Conservation (phyloP, 2,888 invertebrate species). For the Troides aeacus region DNA sequence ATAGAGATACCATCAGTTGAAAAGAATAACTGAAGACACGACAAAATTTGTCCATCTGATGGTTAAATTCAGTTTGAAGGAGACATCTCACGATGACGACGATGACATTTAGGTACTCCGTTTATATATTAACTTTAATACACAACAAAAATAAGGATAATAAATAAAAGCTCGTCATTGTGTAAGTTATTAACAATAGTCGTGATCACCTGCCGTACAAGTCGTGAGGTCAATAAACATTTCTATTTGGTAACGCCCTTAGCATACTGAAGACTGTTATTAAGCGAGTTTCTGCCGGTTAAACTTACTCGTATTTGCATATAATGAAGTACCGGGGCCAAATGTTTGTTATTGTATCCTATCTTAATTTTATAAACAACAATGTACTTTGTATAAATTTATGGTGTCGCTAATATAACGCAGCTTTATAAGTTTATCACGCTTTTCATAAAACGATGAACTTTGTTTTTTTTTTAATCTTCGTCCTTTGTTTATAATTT, state of each 20-base stretch:
- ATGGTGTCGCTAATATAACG: neutral
- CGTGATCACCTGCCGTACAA: conserved; percentile 2
- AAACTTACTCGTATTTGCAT: conserved; percentile 21
- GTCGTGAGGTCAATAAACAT: conserved; percentile 24
- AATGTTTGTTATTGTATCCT: conserved; percentile 21
- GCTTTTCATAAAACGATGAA: neutral
- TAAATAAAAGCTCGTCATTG: no score
- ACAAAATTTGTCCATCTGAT: no score
- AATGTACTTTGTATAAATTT: conserved; percentile 24
- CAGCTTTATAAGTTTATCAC: neutral
- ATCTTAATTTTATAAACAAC: conserved; percentile 20
- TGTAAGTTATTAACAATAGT: neutral
- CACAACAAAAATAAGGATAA: no score
- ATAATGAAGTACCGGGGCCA: conserved; percentile 18
- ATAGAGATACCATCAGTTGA: no score
- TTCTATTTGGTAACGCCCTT: conserved; percentile 7
- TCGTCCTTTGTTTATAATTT: no score
- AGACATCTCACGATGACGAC: no score
- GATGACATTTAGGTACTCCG: no score
- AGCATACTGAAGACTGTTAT: conserved; percentile 23
- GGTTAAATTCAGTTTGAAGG: no score
- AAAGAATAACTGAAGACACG: no score
- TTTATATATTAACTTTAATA: no score
- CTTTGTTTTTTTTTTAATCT: neutral
- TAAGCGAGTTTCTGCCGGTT: conserved; percentile 13